Evolutionary conservation across 2,888 invertebrate species (phyloP).

Genomic region (Caenorhabditis sp.): DNA sequence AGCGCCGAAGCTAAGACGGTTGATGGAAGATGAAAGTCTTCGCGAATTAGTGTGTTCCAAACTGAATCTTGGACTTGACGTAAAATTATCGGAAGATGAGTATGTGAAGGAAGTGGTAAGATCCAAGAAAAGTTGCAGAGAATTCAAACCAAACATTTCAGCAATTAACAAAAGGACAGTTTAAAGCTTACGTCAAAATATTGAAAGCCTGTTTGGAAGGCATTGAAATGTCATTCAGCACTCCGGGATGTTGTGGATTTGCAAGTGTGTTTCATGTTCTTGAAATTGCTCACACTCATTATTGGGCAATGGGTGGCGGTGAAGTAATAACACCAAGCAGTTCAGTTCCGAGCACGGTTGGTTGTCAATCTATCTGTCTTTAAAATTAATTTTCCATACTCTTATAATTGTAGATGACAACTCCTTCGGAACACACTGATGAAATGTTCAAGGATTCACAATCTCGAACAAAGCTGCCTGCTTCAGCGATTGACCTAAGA

Average conservation of each 20-base stretch:
- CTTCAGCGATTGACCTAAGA: conserved; percentile 62
- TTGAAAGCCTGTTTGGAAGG: conserved; percentile 91
- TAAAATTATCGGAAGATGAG: conserved; percentile 91
- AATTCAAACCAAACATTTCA: conserved; percentile 79
- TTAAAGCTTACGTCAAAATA: conserved; percentile 96
- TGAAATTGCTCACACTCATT: conserved; percentile 99
- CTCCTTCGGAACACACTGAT: conserved; percentile 27
- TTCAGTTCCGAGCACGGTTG: conserved; percentile 58
- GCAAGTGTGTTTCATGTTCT: conserved; percentile 93
- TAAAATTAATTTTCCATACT: background rate
- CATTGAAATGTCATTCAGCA: conserved; percentile 83
- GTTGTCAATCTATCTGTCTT: background rate
- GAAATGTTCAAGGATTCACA: conserved; percentile 28
- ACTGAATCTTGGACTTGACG: conserved; percentile 92
- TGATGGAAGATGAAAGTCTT: conserved; percentile 99
- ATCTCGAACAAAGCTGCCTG: conserved; percentile 58
- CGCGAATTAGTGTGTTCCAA: conserved; percentile 94
- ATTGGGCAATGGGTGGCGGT: conserved; percentile 82
- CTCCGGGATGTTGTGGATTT: conserved; percentile 94
- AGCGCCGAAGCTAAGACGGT: conserved; percentile 81
- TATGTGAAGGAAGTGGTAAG: conserved; percentile 97
- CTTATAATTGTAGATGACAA: conserved; percentile 31
- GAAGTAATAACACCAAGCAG: conserved; percentile 56
- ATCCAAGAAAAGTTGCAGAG: background rate
- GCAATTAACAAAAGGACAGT: conserved; percentile 91